A percentile compares a stretch with the other conserved stretches of the same genome.
Conservation (phyloP, 2,797 vertebrate species). For the Alosa sapidissima region DNA sequence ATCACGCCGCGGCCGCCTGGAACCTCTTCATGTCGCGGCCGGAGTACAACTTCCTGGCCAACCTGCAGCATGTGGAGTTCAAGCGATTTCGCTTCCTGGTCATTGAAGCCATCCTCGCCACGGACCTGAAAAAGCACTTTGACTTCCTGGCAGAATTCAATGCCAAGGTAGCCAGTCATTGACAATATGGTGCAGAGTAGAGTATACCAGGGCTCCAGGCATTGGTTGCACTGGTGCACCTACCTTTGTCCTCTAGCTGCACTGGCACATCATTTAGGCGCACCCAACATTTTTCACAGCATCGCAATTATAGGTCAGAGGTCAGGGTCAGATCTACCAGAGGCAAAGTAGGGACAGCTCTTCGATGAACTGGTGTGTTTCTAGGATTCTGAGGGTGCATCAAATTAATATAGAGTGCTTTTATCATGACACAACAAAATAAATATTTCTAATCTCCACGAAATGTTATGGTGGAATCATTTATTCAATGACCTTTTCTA, state of each 20-base stretch:
- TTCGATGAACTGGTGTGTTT: too few species aligned
- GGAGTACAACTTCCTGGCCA: constrained; percentile 94
- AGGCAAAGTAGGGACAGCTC: too few species aligned
- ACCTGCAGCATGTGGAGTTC: constrained; percentile 94
- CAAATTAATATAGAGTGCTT: too few species aligned
- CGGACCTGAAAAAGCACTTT: constrained; percentile 98
- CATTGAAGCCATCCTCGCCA: constrained; percentile 97
- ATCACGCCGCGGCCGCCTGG: constrained; percentile 97
- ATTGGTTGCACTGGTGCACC: too few species aligned
- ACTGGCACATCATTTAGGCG: too few species aligned
- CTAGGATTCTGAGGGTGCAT: too few species aligned
- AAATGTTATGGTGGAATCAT: not conserved
- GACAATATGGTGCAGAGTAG: not conserved
- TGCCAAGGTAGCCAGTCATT: constrained; percentile 81
- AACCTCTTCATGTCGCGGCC: constrained; percentile 95
- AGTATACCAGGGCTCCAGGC: too few species aligned
- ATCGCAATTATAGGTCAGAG: too few species aligned
- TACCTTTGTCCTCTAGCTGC: too few species aligned
- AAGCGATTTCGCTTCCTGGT: constrained; percentile 98
- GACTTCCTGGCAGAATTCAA: constrained; percentile 98
- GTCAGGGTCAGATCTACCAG: too few species aligned
- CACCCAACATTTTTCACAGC: too few species aligned
- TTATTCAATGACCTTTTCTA: not conserved
- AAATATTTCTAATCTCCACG: not conserved
- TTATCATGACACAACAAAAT: too few species aligned